These are phyloP conservation scores for Actinemys pallida DNA, from an alignment of 2,113 vertebrate genomes.

Conservation along the genomic window DNA sequence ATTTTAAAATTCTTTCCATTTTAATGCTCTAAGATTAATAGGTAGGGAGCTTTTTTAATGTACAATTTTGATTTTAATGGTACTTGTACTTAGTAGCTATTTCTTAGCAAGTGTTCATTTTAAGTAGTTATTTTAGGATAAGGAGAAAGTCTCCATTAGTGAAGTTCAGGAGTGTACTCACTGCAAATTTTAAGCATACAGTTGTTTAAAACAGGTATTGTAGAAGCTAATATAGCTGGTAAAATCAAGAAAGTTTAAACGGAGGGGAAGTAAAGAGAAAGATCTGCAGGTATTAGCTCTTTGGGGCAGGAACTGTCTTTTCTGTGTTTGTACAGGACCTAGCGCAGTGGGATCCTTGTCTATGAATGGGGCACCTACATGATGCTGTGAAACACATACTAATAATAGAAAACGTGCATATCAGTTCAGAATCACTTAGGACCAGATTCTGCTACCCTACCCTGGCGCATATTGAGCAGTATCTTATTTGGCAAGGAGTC, in stretches of 20 bases:
- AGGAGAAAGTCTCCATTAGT: not conserved
- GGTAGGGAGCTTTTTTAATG: not conserved
- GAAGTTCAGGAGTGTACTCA: accelerated
- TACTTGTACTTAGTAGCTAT: not conserved
- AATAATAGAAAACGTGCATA: constrained; percentile 10
- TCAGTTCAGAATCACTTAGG: constrained; percentile 14
- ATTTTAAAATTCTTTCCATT: constrained; percentile 26
- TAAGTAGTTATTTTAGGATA: not conserved
- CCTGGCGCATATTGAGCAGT: not conserved
- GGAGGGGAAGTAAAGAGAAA: not conserved
- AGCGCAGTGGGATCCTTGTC: not conserved
- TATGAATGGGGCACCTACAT: accelerated
- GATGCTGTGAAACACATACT: not conserved
- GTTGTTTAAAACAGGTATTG: not conserved
- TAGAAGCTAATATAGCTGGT: not conserved
- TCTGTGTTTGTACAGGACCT: accelerated
- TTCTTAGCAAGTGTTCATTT: not conserved
- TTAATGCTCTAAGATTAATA: constrained; percentile 5
- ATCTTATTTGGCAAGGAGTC: not conserved
- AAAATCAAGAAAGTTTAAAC: not conserved
- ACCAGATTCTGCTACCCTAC: not conserved
- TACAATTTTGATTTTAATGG: not conserved
- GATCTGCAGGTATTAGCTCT: accelerated
- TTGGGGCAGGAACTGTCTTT: not conserved
- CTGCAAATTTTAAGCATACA: accelerated